These are phyloP conservation scores for Enoplolaimus lenunculus DNA, from an alignment of 2,888 invertebrate species.

Conservation along the genomic window DNA sequence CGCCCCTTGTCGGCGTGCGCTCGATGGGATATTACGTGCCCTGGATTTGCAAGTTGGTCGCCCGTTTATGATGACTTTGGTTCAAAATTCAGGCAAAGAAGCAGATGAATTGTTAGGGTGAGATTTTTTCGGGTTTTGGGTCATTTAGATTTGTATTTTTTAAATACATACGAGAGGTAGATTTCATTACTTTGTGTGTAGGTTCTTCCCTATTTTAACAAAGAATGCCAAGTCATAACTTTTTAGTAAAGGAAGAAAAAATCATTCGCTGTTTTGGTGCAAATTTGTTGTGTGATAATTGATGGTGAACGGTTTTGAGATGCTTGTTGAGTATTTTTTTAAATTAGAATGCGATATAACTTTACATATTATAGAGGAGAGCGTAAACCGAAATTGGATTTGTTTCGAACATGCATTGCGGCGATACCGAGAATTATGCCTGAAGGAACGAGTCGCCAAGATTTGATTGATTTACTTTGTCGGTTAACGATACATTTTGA, in stretches of 20 bases:
- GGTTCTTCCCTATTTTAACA: too few relatives aligned
- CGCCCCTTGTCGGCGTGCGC: slow-evolving; percentile 79
- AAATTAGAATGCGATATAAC: too few relatives aligned
- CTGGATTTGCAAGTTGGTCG: slow-evolving; percentile 87
- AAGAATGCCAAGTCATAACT: not conserved
- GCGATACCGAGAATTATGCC: slow-evolving; percentile 93
- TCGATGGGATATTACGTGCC: slow-evolving; percentile 84
- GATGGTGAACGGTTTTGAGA: too few relatives aligned
- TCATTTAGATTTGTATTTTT: slow-evolving; percentile 13
- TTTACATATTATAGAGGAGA: slow-evolving; percentile 64
- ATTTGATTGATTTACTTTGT: slow-evolving; percentile 81
- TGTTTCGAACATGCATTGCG: slow-evolving; percentile 93
- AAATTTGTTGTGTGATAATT: too few relatives aligned
- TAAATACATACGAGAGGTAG: too few relatives aligned
- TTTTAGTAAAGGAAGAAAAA: not conserved
- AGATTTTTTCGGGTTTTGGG: slow-evolving; percentile 25
- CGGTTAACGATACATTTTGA: slow-evolving; percentile 94
- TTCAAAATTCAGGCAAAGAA: slow-evolving; percentile 79
- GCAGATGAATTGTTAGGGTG: slow-evolving; percentile 45
- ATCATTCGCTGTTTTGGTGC: too few relatives aligned
- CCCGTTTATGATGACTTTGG: slow-evolving; percentile 88
- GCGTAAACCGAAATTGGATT: slow-evolving; percentile 86
- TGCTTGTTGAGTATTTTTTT: too few relatives aligned
- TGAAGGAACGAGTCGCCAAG: slow-evolving; percentile 85
- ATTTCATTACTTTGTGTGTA: too few relatives aligned